Base-by-base conservation (phyloP, 2,113 vertebrate genomes). In the Lathamus discolor region DNA sequence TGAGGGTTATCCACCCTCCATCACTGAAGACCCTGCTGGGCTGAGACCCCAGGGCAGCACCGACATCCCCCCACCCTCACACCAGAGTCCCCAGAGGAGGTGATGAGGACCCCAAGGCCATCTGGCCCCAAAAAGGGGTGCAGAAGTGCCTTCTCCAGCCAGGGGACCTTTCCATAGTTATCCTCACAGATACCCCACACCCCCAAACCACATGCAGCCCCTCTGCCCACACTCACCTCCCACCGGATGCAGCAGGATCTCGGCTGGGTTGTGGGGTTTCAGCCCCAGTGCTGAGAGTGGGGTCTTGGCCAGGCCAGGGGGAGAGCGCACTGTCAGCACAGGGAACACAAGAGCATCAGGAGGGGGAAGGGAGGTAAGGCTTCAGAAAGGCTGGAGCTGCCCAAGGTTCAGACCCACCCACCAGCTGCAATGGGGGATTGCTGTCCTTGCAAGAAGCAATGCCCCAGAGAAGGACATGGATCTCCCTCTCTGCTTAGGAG, bases 241-340 rank as follows among this genome's bases (percentile, higher is more conserved):
- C 3, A 98, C 98, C 17, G 98, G 99, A 59, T 99, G 98, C 91
- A 99, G 97, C n/a, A 98, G 90, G 91, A 99, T 99, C 54, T 99
- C 99, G 0, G 99, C 99, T 0, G 99, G 99, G 93, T 99, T 99
- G 97, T 99, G 99, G 35, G 99, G 99, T 73, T 99, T 99, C 95
- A 99, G 97, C 33, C 99, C 99, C 95, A 99, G 97, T 7, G 99
- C 99, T 67, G 99, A 99, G 81, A 99, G 98, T 0, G 99, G 99
- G 16, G 99, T 99, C 98, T 99, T 99, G 84, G 99, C 99, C 93
- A 99, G 97, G 78, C 99, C 99, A 1, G 99, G 99, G 31, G 99
- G 99, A 63, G 99, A 99, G 19, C 99, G 99, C 92, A 98, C 99
- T 99, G 84, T 88, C 3, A 11, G 48, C 37, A 89, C 15, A 4